Conservation (phyloP, 2,797 vertebrate species). For the Enteromius unitaeniatus region DNA sequence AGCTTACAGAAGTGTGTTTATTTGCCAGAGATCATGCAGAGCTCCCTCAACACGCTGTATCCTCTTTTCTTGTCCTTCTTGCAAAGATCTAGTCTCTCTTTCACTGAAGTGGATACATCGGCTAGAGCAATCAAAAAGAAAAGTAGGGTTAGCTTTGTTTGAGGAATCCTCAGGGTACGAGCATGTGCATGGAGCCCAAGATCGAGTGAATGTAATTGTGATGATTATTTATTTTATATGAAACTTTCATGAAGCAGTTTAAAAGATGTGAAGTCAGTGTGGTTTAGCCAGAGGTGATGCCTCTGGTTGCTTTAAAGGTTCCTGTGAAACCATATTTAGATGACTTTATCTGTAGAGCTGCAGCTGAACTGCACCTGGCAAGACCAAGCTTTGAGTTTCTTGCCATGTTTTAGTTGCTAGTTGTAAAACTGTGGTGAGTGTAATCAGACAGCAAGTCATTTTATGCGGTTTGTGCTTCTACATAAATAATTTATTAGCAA, state of each 20-base stretch:
- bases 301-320: slow-evolving; percentile 24
- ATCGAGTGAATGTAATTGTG: slow-evolving; percentile 45
- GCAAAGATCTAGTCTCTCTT: slow-evolving; percentile 21
- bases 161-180: slow-evolving; percentile 9
- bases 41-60: slow-evolving; percentile 36
- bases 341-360: neutral
- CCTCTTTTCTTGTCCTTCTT: slow-evolving; percentile 29
- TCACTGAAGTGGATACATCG: slow-evolving; percentile 12
- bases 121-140: slow-evolving; percentile 15
- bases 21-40: slow-evolving; percentile 38
- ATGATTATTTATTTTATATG: slow-evolving; percentile 45
- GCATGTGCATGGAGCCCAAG: slow-evolving; percentile 1
- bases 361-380: neutral
- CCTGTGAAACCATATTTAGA: neutral
- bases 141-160: slow-evolving; percentile 27
- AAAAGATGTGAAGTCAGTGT: slow-evolving; percentile 3
- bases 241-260: slow-evolving; percentile 43
- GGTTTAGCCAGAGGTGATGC: slow-evolving; percentile 42
- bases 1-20: slow-evolving; percentile 25
- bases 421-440: neutral
- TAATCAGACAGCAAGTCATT: neutral
- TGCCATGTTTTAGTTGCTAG: neutral
- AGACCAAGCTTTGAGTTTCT: neutral
- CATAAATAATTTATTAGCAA: neutral
- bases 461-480: neutral